Percentiles rank a stretch among this genome's conserved stretches.
phyloP scores from a whole-genome alignment of 1,140 invertebrate species.

The Drosophila kurseongensis region DNA sequence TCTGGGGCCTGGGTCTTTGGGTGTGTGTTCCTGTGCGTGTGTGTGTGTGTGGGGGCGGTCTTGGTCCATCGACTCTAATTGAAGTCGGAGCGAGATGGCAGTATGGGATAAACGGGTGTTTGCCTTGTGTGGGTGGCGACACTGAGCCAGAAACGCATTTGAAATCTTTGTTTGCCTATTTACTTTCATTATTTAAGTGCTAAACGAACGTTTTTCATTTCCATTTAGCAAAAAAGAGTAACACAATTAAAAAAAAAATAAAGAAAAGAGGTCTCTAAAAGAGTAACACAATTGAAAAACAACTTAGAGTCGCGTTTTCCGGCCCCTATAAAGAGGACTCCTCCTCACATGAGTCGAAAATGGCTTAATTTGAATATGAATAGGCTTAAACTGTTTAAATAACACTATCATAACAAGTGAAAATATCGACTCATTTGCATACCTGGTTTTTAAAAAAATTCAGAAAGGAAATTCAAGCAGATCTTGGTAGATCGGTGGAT shows the following conservation, averaged over 20 bases:
- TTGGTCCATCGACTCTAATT: slow-evolving; percentile 42
- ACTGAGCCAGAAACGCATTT: slow-evolving; percentile 49
- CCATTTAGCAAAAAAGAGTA: slow-evolving; percentile 32
- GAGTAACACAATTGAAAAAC: slow-evolving; percentile 28
- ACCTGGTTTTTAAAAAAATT: slow-evolving; percentile 32
- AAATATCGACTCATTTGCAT: slow-evolving; percentile 34
- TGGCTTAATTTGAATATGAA: slow-evolving; percentile 51
- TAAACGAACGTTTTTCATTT: slow-evolving; percentile 53
- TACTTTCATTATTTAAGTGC: slow-evolving; percentile 57
- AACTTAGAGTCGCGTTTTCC: slow-evolving; percentile 30
- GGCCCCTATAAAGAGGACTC: neutral
- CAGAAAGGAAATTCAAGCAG: slow-evolving; percentile 4
- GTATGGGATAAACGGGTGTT: slow-evolving; percentile 1
- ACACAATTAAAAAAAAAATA: slow-evolving; percentile 29
- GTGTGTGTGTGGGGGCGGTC: slow-evolving; percentile 20
- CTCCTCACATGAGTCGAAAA: slow-evolving; percentile 42
- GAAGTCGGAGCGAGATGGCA: slow-evolving; percentile 19
- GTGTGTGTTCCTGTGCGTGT: neutral
- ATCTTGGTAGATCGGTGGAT: neutral
- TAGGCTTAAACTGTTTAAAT: slow-evolving; percentile 39
- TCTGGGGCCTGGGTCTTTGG: neutral
- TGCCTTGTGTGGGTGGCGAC: slow-evolving; percentile 39
- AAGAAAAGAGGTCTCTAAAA: slow-evolving; percentile 11
- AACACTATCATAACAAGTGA: slow-evolving; percentile 40
- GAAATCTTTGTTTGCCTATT: slow-evolving; percentile 43